These are phyloP conservation scores for Sebastes paucispinis DNA, from an alignment of 2,797 vertebrate species.

Conservation along the genomic window DNA sequence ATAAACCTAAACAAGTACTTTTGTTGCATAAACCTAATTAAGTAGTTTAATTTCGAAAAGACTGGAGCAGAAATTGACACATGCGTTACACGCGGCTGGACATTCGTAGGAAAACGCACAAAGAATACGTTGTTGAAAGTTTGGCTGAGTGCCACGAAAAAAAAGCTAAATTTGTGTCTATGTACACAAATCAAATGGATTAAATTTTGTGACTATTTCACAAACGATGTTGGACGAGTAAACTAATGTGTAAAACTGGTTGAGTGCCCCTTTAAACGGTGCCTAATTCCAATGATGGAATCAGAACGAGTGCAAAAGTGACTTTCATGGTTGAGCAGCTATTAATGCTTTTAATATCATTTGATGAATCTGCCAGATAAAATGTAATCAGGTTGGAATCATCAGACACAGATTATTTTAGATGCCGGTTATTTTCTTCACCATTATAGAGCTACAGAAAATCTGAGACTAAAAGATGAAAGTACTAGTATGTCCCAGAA, in stretches of 20 bases:
- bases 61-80: too few relatives aligned
- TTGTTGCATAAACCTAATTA: too few relatives aligned
- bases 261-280: not conserved
- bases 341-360: not conserved
- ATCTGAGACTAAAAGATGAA: not conserved
- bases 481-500: not conserved
- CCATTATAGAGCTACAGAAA: not conserved
- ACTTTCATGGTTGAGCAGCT: conserved; percentile 4
- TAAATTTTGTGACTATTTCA: not conserved
- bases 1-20: too few relatives aligned
- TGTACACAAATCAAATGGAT: too few relatives aligned
- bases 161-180: too few relatives aligned
- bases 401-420: not conserved
- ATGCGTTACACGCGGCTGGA: too few relatives aligned
- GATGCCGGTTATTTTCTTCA: not conserved
- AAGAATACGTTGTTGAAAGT: too few relatives aligned
- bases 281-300: not conserved
- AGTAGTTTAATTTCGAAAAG: too few relatives aligned
- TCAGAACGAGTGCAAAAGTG: not conserved
- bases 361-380: not conserved
- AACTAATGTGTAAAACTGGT: not conserved
- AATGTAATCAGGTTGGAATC: not conserved
- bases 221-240: not conserved
- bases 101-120: too few relatives aligned
- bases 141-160: too few relatives aligned